Evolutionary conservation across 2,888 invertebrate species (phyloP).

Genomic region (Pammene fasciana): DNA sequence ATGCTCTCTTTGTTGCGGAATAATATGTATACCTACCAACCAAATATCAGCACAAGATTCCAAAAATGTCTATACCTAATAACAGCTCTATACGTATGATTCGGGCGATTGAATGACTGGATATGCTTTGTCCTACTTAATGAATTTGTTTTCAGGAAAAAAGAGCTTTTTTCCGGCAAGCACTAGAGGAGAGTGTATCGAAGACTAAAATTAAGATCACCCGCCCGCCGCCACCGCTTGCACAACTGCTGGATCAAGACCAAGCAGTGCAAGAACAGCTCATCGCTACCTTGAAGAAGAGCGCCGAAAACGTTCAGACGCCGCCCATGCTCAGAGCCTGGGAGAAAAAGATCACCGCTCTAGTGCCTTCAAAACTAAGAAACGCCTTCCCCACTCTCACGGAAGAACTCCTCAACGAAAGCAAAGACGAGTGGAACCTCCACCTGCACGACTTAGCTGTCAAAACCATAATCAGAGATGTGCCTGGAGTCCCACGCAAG

Average conservation of each 20-base stretch:
- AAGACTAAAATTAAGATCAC: conserved; percentile 67
- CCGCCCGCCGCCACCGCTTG: conserved; percentile 61
- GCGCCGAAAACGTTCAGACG: conserved; percentile 83
- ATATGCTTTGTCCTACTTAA: not conserved
- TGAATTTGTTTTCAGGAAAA: conserved; percentile 66
- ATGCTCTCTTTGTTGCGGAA: too few relatives aligned
- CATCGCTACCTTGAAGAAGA: conserved; percentile 81
- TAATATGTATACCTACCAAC: too few relatives aligned
- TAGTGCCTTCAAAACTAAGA: conserved; percentile 81
- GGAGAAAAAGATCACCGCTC: conserved; percentile 84
- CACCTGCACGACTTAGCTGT: conserved; percentile 86
- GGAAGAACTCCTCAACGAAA: conserved; percentile 80
- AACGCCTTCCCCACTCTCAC: conserved; percentile 81
- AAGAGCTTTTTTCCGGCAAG: conserved; percentile 67
- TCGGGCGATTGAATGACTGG: too few relatives aligned
- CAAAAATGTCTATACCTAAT: too few relatives aligned
- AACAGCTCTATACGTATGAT: too few relatives aligned
- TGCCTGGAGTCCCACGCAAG: conserved; percentile 79
- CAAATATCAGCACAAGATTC: too few relatives aligned
- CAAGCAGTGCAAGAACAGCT: conserved; percentile 79
- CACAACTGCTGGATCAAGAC: conserved; percentile 66
- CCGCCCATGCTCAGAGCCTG: conserved; percentile 85
- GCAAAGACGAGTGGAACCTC: conserved; percentile 82
- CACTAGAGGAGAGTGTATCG: conserved; percentile 71
- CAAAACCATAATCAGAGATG: conserved; percentile 84